Base-by-base conservation (phyloP, 2,113 vertebrate genomes). In the Limnothrissa miodon region DNA sequence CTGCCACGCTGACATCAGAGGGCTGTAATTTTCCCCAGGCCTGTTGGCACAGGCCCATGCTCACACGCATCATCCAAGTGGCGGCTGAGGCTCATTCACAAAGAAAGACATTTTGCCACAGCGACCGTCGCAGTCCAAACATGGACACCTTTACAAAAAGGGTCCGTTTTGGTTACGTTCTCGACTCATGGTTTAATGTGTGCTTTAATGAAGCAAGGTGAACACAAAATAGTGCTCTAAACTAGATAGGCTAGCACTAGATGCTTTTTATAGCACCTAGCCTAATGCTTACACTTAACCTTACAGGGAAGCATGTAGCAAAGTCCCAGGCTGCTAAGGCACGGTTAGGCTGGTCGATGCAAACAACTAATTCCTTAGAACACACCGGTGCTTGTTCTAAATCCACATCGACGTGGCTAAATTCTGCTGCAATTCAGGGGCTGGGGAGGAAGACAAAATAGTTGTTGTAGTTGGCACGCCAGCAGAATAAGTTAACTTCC, bases 21-120 rank as follows among this genome's bases (percentile, higher is more conserved):
- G 29, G 10, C 66, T 36, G 66, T 74, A 74, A 74, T 74, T 74
- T 74, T 74, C 66, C 15, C 29, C 33, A 39, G 29, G 66, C 66
- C 66, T 74, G 66, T 17, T 74, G 66, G 66, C 66, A 74, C 66
- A 39, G 66, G 66, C 66, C 66, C 66, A 74, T 74, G 66, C 25
- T 56, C 66, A 36, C 59, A 33, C 66, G 66, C 66, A 74, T 74
- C 66, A 36, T 74, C 66, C 11, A 29, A 74, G 25, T 74, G 33
- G 25, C 66, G 2, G 33, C 66, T 33, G 25, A 29, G 2, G 33
- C 66, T 33, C 66, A 36, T 36, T 74, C 66, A 62, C n/a, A 29
- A 62, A 29, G n/a, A 62, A 56, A 56, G 51, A 56, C 51, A 56
- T 23, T 56, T 21, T 23, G 51, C 23, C 51, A 56, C 23, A 21